These are phyloP conservation scores for Harlomillsia oculata DNA, from an alignment of 1,140 invertebrate genomes.

Conservation along the genomic window DNA sequence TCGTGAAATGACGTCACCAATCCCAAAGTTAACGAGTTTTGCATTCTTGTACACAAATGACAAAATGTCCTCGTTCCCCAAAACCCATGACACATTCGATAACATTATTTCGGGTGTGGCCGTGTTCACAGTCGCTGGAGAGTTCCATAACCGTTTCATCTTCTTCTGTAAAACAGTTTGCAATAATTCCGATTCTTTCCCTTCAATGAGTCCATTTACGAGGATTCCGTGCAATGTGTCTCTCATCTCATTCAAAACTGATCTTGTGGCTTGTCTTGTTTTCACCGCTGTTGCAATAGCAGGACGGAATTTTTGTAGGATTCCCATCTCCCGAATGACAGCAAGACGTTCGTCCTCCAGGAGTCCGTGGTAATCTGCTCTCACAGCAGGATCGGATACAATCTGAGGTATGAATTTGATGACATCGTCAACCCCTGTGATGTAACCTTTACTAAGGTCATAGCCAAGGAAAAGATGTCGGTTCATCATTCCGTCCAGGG, in stretches of 20 bases:
- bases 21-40: too few species aligned
- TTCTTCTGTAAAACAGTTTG: slow-evolving; percentile 21
- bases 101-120: slow-evolving; percentile 4
- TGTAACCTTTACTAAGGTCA: slow-evolving; percentile 44
- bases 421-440: slow-evolving; percentile 49
- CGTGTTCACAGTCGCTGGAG: slow-evolving; percentile 22
- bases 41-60: slow-evolving; percentile 8
- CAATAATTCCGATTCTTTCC: slow-evolving; percentile 26
- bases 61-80: slow-evolving; percentile 4
- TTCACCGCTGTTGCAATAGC: slow-evolving; percentile 45
- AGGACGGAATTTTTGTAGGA: slow-evolving; percentile 42
- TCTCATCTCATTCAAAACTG: slow-evolving; percentile 42
- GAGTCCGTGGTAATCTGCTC: slow-evolving; percentile 10
- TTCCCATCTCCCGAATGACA: slow-evolving; percentile 12
- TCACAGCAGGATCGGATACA: slow-evolving; percentile 42
- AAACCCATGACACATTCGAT: slow-evolving; percentile 22
- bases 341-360: slow-evolving; percentile 20
- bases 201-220: slow-evolving; percentile 36
- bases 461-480: slow-evolving; percentile 28
- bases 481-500: slow-evolving; percentile 36
- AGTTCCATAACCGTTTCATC: slow-evolving; percentile 33
- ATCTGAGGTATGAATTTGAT: slow-evolving; percentile 48
- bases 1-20: slow-evolving; percentile 37
- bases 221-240: slow-evolving; percentile 40
- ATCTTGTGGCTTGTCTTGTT: slow-evolving; percentile 43